These are phyloP conservation scores for Euthynnus affinis DNA, from an alignment of 2,797 vertebrate species.

Conservation along the genomic window DNA sequence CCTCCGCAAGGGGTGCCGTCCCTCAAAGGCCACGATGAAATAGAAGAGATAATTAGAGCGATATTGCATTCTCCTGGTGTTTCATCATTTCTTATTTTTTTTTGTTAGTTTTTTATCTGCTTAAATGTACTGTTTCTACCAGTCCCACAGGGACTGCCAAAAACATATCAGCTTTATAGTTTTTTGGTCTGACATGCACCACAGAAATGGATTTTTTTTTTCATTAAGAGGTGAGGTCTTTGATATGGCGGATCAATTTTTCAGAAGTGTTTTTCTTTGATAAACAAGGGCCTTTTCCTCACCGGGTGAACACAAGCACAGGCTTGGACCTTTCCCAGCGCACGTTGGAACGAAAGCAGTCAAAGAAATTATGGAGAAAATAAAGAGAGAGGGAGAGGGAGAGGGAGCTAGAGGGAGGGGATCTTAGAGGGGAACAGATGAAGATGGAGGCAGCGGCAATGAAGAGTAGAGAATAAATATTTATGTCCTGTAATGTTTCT, in stretches of 20 bases:
- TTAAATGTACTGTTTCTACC: constrained; percentile 47
- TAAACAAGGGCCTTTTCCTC: constrained; percentile 67
- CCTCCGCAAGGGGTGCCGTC: constrained; percentile 10
- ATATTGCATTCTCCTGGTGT: constrained; percentile 40
- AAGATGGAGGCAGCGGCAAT: constrained; percentile 71
- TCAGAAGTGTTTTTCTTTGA: constrained; percentile 80
- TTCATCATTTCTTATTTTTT: constrained; percentile 42
- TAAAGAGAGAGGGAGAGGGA: constrained; percentile 13
- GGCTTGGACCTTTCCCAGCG: constrained; percentile 60
- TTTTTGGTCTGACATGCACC: constrained; percentile 58
- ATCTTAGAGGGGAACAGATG: constrained; percentile 67
- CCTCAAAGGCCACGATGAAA: constrained; percentile 58
- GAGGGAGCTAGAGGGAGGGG: constrained; percentile 6
- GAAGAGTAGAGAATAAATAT: constrained; percentile 84
- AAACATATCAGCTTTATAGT: constrained; percentile 65
- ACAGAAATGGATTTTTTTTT: constrained; percentile 64
- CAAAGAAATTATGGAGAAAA: constrained; percentile 60
- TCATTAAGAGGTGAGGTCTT: constrained; percentile 76
- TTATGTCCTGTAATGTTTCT: constrained; percentile 84
- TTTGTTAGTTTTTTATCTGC: constrained; percentile 38
- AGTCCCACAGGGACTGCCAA: constrained; percentile 43
- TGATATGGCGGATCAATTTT: constrained; percentile 80
- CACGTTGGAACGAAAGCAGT: constrained; percentile 63
- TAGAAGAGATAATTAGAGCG: constrained; percentile 67
- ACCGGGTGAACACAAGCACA: constrained; percentile 42